Conservation (phyloP, 2,113 vertebrate species). For the Poeciliopsis turrubarensis region DNA sequence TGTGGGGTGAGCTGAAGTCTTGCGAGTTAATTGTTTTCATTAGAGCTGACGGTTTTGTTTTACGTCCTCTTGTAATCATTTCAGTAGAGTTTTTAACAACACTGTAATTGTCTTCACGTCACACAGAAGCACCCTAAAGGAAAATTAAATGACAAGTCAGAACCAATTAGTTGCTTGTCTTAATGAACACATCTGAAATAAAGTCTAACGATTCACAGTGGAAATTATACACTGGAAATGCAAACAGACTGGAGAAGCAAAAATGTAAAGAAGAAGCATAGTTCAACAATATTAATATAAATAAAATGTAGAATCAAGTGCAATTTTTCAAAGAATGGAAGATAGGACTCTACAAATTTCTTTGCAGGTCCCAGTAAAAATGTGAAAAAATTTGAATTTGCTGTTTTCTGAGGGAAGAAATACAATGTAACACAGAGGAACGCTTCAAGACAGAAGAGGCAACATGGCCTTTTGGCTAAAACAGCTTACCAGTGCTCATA, state of each 20-base stretch:
- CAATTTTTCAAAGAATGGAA: too few species aligned
- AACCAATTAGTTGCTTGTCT: not conserved
- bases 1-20: not conserved
- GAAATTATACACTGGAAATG: not conserved
- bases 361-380: too few species aligned
- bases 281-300: too few species aligned
- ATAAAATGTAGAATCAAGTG: too few species aligned
- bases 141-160: not conserved
- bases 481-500: too few species aligned
- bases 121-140: not conserved
- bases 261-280: not conserved
- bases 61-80: not conserved
- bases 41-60: not conserved
- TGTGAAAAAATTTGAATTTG: too few species aligned
- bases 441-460: too few species aligned
- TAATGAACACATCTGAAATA: not conserved
- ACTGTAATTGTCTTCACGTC: not conserved
- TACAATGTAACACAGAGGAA: too few species aligned
- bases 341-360: too few species aligned
- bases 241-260: not conserved
- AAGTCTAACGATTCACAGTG: not conserved
- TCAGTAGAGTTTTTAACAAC: not conserved
- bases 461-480: too few species aligned
- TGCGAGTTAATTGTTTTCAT: conserved; percentile 1
- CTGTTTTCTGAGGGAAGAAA: too few species aligned